Base-by-base conservation (phyloP, 1,140 invertebrate species). In the Drosophila funebris region DNA sequence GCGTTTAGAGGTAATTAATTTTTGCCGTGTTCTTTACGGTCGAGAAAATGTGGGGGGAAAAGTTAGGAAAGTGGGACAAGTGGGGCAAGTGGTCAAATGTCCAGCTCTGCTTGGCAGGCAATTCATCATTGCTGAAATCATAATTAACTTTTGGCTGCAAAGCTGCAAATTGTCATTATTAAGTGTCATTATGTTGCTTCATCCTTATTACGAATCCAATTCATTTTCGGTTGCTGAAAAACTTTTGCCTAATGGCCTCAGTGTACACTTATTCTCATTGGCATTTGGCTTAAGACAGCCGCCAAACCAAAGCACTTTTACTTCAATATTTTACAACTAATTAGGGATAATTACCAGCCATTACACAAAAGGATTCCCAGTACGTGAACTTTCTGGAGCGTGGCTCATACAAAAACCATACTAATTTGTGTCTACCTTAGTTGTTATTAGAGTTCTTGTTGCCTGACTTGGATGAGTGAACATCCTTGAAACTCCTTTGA, bases 281-380 rank as follows among this genome's bases (percentile, higher is more conserved):
- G 37, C 29, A 46, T 54, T 52, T 52, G 24, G 39, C 36, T 54
- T 8, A 20, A 57, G 52, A 29, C 43, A 37, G 37, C 4, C n/a
- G 29, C 41, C 50, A 52, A 67, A 71, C 43, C 62, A 54, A 82
- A 75, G 77, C 69, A 81, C 60, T 81, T 79, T 77, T 48, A 61
- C 76, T 76, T 88, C 76, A 89, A 88, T 88, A 88, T 89, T 89
- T 89, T 88, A 89, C 79, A 88, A 88, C 84, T 88, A 88, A 89
- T 88, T 83, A 89, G 57, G 79, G 69, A 80, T 83, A 88, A 88
- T 89, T 88, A 88, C 63, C 78, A 79, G 73, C 58, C 76, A 83
- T 88, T 88, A 83, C 75, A 64, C 76, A 61, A 72, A 73, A 63
- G 71, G 62, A 54, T 78, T 79, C 46, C 37, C 61, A 61, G 36